Evolutionary conservation across 2,888 invertebrate species (phyloP).

Genomic region (Drosophila meridiana): DNA sequence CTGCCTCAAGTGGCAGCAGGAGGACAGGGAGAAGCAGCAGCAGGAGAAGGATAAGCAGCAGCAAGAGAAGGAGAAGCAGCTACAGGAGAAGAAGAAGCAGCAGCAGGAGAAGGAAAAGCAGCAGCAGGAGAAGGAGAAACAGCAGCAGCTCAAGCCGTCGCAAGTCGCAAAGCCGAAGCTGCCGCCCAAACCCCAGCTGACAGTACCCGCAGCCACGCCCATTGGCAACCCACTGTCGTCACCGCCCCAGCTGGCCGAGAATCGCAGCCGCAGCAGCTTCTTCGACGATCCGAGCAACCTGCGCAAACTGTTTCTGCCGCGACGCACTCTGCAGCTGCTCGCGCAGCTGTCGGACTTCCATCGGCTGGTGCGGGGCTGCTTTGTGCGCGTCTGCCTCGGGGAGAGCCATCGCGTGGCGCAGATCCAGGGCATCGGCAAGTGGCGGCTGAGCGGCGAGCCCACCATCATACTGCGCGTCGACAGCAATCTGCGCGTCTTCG

Average conservation of each 20-base stretch:
- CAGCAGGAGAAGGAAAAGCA: too few relatives aligned
- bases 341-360: conserved; percentile 29
- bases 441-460: conserved; percentile 3
- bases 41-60: not conserved
- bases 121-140: too few relatives aligned
- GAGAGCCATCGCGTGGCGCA: conserved; percentile 32
- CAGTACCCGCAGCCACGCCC: too few relatives aligned
- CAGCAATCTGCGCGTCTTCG: conserved; percentile 17
- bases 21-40: conserved; percentile 3
- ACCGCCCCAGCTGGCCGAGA: not conserved
- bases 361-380: conserved; percentile 32
- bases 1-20: conserved; percentile 51
- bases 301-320: conserved; percentile 37
- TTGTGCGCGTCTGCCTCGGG: conserved; percentile 33
- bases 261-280: conserved; percentile 16
- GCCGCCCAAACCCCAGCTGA: too few relatives aligned
- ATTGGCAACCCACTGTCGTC: too few relatives aligned
- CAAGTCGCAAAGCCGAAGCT: too few relatives aligned
- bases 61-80: not conserved
- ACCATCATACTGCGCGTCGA: conserved; percentile 32
- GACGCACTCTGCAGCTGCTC: conserved; percentile 25
- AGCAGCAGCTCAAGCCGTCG: too few relatives aligned
- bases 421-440: conserved; percentile 30
- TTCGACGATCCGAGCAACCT: conserved; percentile 35
- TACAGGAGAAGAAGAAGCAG: too few relatives aligned